Conservation (phyloP, 2,888 invertebrate species). For the Dermolepida albohirtum region DNA sequence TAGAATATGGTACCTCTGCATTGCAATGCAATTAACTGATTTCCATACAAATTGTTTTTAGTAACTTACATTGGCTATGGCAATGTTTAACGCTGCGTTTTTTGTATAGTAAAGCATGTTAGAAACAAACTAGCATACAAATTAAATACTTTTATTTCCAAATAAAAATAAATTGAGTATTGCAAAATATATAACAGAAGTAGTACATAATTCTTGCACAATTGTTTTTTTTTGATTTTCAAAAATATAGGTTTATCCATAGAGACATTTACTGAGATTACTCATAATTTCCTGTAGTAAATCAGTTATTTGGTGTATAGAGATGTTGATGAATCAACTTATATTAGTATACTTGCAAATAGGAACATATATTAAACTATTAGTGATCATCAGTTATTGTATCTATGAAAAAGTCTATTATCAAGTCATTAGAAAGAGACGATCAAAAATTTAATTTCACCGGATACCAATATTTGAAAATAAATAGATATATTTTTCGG, state of each 20-base stretch:
- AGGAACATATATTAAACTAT: too few species aligned
- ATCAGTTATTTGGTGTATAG: too few species aligned
- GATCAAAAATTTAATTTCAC: slow-evolving; percentile 23
- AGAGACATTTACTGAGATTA: background rate
- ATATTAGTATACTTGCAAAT: background rate
- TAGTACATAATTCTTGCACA: slow-evolving; percentile 39
- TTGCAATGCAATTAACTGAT: too few species aligned
- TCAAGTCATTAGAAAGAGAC: slow-evolving; percentile 12
- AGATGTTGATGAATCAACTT: background rate
- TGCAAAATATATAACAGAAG: slow-evolving; percentile 45
- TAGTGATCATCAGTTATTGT: too few species aligned
- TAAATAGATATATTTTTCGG: slow-evolving; percentile 31
- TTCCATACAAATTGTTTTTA: too few species aligned
- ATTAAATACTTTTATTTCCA: slow-evolving; percentile 46
- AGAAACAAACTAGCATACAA: slow-evolving; percentile 20
- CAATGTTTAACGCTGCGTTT: too few species aligned
- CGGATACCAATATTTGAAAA: slow-evolving; percentile 38
- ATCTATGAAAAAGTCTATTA: slow-evolving; percentile 8
- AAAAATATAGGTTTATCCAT: slow-evolving; percentile 9
- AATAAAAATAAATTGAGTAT: slow-evolving; percentile 48
- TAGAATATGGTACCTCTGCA: too few species aligned
- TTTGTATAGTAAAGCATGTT: background rate
- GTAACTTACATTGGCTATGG: too few species aligned
- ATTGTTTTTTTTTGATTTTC: slow-evolving; percentile 5
- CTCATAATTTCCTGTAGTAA: background rate